Base-by-base conservation (phyloP, 2,888 invertebrate species). In the Amphipyra tragopoginis region DNA sequence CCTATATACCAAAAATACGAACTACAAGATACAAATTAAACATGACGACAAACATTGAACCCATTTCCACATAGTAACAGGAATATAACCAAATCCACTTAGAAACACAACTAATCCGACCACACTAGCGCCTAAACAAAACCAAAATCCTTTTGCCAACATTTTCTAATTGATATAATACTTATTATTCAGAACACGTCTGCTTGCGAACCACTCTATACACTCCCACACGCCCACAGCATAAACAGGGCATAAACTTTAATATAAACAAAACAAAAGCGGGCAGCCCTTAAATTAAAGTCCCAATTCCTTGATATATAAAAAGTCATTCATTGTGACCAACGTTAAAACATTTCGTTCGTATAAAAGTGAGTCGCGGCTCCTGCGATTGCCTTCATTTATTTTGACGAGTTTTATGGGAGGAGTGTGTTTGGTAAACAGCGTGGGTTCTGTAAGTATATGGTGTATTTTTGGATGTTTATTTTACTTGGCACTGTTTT, bases 311-410 rank as follows among this genome's bases (percentile, higher is more conserved):
- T 77, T 81, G 72, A 75, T 75, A 78, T 77, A 80, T 70, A 80
- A 81, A 81, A 82, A 77, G 76, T 72, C 75, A 79, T 85, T 83
- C 76, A 75, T 81, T 82, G 77, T 75, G 68, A 54, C 78, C 62
- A 71, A 77, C 75, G 80, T 78, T 77, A 79, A 80, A 81, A 76
- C 77, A 78, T 75, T 72, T 64, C 65, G 62, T 69, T 72, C 75
- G 75, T 79, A 79, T 73, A 84, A 85, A 86, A 81, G 67, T 68
- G 67, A 68, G 67, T 72, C 74, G 65, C 68, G 72, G 72, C 72
- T 57, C 48, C 72, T 75, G 45, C 81, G 78, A 86, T 87, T 85
- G 81, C 80, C 81, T 84, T 81, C 83, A 84, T 86, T 87, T 85
- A 85, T 85, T 85, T 77, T 79, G 74, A 76, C 74, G 69, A 79